Evolutionary conservation across 2,113 vertebrate genomes (phyloP), one percentile per base, ranked within the genome.

Genomic region (Entomyzon cyanotis): DNA sequence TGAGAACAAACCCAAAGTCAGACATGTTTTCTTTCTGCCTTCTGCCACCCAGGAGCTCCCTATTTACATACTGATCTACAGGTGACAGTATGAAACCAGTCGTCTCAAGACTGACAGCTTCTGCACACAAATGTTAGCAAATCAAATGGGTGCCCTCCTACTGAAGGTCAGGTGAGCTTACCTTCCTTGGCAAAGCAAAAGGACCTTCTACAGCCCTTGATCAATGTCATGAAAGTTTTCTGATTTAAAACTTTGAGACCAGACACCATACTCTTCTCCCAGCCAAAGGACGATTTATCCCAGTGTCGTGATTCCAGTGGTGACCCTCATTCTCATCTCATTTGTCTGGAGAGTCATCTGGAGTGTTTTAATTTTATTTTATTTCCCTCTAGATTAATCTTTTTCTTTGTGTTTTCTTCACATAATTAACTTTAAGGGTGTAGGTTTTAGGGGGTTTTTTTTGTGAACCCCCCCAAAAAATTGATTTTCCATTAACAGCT

Each of bases 141-240:
- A 74, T 15, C 5, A 88, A 63, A 37, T 1, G 10, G 8, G 22
- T 6, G 5, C 0, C 1, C 8, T 86, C 10, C 23, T 50, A 21
- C 27, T 27, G 35, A 58, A 75, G 24, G 28, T 67, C 50, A 50
- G 41, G 33, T 8, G 5, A 74, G 13, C 5, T 84, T n/a, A 59
- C 21, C 18, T 52, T 30, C 9, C 28, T 6, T 35, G 47, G 50
- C 4, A 84, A 82, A 74, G 16, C 0, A 1, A 24, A 14, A 35
- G 20, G 52, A 30, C 3, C 18, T 89, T 60, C 59, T 56, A 47
- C 4, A 23, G 47, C 47, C 19, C 21, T 35, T 44, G 4, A 35
- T 50, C 39, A 71, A 68, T 0, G 0, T 42, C 21, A 78, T 30
- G 4, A 8, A 46, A 50, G 11, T 59, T 42, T 80, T 63, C 47